phyloP scores from a whole-genome alignment of 2,888 invertebrate species.

The Platycheirus rosarum region DNA sequence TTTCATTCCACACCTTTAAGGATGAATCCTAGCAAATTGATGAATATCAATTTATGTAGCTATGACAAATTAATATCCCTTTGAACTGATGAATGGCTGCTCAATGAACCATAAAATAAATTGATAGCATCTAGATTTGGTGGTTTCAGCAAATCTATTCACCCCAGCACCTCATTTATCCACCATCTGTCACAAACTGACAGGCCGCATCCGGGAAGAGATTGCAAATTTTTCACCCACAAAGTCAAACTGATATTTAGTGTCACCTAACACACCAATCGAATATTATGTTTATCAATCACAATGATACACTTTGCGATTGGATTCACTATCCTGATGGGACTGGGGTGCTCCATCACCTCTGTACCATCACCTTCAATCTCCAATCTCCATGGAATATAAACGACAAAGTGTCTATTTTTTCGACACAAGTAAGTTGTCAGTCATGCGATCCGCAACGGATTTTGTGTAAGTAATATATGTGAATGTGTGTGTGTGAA shows the following conservation, averaged over 20 bases:
- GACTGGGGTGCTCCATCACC: slow-evolving; percentile 6
- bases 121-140: slow-evolving; percentile 64
- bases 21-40: too few relatives aligned
- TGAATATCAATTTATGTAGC: too few relatives aligned
- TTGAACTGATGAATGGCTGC: slow-evolving; percentile 59
- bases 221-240: slow-evolving; percentile 32
- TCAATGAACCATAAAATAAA: slow-evolving; percentile 65
- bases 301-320: slow-evolving; percentile 56
- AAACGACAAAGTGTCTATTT: slow-evolving; percentile 58
- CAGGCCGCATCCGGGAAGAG: slow-evolving; percentile 36
- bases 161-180: slow-evolving; percentile 25
- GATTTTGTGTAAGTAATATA: slow-evolving; percentile 43
- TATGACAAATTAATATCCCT: slow-evolving; percentile 62
- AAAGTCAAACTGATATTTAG: slow-evolving; percentile 66
- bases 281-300: slow-evolving; percentile 72
- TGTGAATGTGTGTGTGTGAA: not conserved
- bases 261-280: slow-evolving; percentile 69
- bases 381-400: slow-evolving; percentile 23
- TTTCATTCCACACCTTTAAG: too few relatives aligned
- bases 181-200: slow-evolving; percentile 41
- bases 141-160: slow-evolving; percentile 47
- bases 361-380: not conserved
- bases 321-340: slow-evolving; percentile 32
- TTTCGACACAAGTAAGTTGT: slow-evolving; percentile 70
- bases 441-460: slow-evolving; percentile 64